A percentile compares a stretch with the other conserved stretches of the same genome.
phyloP scores from a whole-genome alignment of 2,113 vertebrate genomes.

The Pedionomus torquatus region DNA sequence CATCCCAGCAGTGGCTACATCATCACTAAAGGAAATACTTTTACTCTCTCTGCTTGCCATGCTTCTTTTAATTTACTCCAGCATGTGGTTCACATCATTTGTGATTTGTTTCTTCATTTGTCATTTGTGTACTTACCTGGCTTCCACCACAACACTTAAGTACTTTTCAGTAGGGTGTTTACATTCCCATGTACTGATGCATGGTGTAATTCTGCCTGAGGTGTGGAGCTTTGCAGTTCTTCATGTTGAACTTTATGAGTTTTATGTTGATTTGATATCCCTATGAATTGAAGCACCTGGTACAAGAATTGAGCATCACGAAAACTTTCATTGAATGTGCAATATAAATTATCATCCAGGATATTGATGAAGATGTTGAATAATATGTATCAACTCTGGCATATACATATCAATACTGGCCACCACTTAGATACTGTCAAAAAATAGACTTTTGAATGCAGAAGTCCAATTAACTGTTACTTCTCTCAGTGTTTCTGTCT shows the following conservation, averaged over 20 bases:
- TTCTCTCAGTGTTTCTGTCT: neutral
- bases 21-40: neutral
- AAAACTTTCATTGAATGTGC: neutral
- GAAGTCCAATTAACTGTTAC: neutral
- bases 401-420: neutral
- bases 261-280: neutral
- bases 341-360: neutral
- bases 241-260: neutral
- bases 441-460: neutral
- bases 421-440: neutral
- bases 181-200: neutral
- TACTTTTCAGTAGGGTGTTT: neutral
- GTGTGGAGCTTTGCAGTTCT: neutral
- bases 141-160: neutral
- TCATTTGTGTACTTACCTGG: neutral
- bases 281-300: neutral
- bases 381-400: neutral
- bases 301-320: neutral
- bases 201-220: neutral
- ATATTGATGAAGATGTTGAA: neutral
- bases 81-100: neutral
- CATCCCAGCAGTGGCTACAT: neutral
- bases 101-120: neutral
- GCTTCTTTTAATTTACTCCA: neutral
- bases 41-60: neutral